Percentiles rank a stretch among this genome's conserved stretches.
Evolutionary conservation across 2,113 vertebrate genomes (phyloP).

Genomic region (Limnothrissa miodon): DNA sequence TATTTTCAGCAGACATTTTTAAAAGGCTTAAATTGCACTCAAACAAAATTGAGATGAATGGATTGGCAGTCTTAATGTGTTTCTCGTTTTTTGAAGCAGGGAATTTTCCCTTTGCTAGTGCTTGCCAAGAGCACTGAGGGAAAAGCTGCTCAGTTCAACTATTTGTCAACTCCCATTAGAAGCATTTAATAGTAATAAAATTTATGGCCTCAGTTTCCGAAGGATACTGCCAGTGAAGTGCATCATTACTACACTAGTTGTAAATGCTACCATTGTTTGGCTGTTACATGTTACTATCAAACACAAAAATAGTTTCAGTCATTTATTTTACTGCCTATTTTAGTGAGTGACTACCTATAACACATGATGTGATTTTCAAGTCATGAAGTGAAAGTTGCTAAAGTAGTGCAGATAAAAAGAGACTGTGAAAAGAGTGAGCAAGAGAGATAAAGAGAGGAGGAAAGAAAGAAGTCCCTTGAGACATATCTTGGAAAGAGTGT

Average conservation of each 20-base stretch:
- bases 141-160: conserved; percentile 85
- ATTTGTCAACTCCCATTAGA: conserved; percentile 98
- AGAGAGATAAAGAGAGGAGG: neutral
- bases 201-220: conserved; percentile 89
- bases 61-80: conserved; percentile 76
- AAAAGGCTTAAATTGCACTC: conserved; percentile 89
- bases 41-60: conserved; percentile 85
- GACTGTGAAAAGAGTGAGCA: neutral
- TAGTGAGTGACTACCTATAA: conserved; percentile 40
- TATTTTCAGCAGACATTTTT: conserved; percentile 85
- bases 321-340: conserved; percentile 41
- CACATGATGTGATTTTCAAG: neutral
- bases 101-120: conserved; percentile 73
- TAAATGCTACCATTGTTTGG: conserved; percentile 86
- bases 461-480: neutral
- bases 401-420: neutral
- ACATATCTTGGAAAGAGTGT: conserved; percentile 32
- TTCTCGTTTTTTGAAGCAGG: conserved; percentile 75
- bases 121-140: conserved; percentile 83
- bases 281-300: conserved; percentile 78
- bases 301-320: conserved; percentile 58
- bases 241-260: conserved; percentile 76
- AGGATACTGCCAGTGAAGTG: conserved; percentile 84
- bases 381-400: neutral
- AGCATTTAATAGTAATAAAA: conserved; percentile 94